These are phyloP conservation scores for Sminthopsis crassicaudata DNA, from an alignment of 2,113 vertebrate genomes.

Conservation along the genomic window DNA sequence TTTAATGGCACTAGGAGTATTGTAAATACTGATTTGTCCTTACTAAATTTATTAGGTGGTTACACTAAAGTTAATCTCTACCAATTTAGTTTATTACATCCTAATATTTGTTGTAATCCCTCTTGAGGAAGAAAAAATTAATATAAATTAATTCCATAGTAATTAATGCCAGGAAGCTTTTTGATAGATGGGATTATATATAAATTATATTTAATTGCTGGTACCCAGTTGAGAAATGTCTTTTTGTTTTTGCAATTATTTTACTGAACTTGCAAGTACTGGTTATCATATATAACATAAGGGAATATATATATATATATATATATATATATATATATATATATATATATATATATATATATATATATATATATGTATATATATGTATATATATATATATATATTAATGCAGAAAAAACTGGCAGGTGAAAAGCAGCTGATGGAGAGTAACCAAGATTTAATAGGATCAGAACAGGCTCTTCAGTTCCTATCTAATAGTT, in stretches of 20 bases:
- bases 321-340: too few relatives aligned
- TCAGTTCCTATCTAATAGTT: background rate
- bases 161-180: background rate
- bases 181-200: background rate
- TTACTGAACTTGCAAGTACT: background rate
- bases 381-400: background rate
- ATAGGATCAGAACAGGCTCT: background rate
- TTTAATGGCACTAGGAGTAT: background rate
- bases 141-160: background rate
- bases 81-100: background rate
- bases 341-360: too few relatives aligned
- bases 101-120: background rate
- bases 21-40: background rate
- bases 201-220: background rate
- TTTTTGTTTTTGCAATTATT: background rate
- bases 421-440: background rate
- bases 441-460: background rate
- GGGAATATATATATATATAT: background rate
- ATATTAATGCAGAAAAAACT: background rate
- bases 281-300: background rate
- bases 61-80: background rate
- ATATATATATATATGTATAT: too few relatives aligned
- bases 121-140: background rate
- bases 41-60: constrained; percentile 3
- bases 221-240: background rate